These are phyloP conservation scores for Cremastinae sp. DNA, from an alignment of 2,888 invertebrate genomes.

Conservation along the genomic window DNA sequence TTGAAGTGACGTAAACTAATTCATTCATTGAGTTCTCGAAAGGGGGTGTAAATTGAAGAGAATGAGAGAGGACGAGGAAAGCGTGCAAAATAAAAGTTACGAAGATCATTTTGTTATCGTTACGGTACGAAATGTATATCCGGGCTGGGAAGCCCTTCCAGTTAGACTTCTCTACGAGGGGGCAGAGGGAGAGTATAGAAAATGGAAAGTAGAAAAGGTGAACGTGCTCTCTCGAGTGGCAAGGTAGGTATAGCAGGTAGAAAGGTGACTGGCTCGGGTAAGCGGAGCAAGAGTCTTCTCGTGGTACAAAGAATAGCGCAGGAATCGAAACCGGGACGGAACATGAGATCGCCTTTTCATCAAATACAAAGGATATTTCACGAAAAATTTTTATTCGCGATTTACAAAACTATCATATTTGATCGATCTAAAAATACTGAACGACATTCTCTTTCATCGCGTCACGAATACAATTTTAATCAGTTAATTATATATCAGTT, in stretches of 20 bases:
- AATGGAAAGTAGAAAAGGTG: slow-evolving; percentile 67
- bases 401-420: neutral
- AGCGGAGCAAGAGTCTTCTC: slow-evolving; percentile 51
- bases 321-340: slow-evolving; percentile 25
- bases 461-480: too few species aligned
- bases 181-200: slow-evolving; percentile 46
- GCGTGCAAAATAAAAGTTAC: slow-evolving; percentile 27
- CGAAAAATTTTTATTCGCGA: neutral
- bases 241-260: too few species aligned
- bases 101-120: slow-evolving; percentile 63
- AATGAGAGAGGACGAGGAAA: slow-evolving; percentile 1
- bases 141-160: slow-evolving; percentile 23
- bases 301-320: slow-evolving; percentile 49
- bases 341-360: slow-evolving; percentile 38
- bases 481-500: too few species aligned
- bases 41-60: too few species aligned
- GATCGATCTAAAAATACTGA: neutral
- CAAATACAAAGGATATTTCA: slow-evolving; percentile 15
- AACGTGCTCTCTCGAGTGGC: slow-evolving; percentile 56
- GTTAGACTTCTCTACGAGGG: slow-evolving; percentile 9
- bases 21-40: too few species aligned
- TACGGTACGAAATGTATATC: slow-evolving; percentile 43
- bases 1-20: too few species aligned
- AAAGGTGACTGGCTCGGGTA: too few species aligned
- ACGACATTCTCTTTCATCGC: too few species aligned